These are phyloP conservation scores for Lophotriccus pileatus DNA, from an alignment of 2,797 vertebrate genomes.

Conservation along the genomic window DNA sequence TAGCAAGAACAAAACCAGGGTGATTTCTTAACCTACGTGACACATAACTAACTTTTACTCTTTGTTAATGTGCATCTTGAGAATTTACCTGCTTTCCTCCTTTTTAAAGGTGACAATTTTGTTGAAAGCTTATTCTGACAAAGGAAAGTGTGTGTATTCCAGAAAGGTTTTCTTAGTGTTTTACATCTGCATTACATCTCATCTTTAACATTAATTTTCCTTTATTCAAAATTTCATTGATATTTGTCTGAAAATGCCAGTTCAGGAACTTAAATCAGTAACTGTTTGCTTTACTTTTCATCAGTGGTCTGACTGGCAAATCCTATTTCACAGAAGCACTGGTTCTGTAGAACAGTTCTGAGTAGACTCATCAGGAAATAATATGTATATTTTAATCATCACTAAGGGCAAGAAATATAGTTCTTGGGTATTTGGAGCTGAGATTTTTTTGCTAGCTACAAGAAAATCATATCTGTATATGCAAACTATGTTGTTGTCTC, in stretches of 20 bases:
- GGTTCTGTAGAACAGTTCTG: neutral
- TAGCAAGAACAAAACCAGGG: neutral
- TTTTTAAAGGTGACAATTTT: neutral
- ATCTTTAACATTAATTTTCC: neutral
- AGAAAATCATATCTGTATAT: neutral
- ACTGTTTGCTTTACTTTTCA: neutral
- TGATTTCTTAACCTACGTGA: neutral
- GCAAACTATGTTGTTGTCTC: neutral
- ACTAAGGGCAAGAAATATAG: neutral
- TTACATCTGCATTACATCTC: neutral
- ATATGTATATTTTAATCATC: neutral
- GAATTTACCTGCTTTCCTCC: neutral
- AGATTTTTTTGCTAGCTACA: neutral
- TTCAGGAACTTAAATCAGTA: neutral
- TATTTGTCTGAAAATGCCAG: neutral
- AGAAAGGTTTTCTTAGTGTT: neutral
- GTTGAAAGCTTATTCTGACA: neutral
- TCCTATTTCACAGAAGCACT: neutral
- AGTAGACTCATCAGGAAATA: neutral
- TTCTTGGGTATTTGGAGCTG: neutral
- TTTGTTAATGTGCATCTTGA: fast-evolving
- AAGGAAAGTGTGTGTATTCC: neutral
- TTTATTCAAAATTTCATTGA: neutral
- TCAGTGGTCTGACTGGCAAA: neutral
- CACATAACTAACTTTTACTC: neutral